Evolutionary conservation across 2,797 vertebrate species (phyloP).

Genomic region (Sebastes hopkinsi): DNA sequence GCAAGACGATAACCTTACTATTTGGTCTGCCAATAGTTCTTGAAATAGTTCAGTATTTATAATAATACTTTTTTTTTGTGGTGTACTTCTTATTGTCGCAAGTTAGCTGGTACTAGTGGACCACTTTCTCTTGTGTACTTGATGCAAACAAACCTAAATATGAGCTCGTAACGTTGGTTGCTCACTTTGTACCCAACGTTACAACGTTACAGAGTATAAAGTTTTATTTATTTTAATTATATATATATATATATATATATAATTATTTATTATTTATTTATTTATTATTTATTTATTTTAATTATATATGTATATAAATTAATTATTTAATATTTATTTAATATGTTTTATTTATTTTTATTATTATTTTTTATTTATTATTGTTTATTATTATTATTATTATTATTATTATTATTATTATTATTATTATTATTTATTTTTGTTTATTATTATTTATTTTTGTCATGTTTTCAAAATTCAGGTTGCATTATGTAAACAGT

Average conservation of each 20-base stretch:
- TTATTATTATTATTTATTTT: too few species aligned
- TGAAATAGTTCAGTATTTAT: background rate
- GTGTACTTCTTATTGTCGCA: background rate
- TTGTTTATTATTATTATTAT: too few species aligned
- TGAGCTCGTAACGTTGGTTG: background rate
- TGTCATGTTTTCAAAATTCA: background rate
- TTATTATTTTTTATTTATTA: too few species aligned
- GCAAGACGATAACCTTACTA: background rate
- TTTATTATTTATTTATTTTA: too few species aligned
- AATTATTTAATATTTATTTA: too few species aligned
- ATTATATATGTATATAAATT: too few species aligned
- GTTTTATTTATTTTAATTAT: too few species aligned
- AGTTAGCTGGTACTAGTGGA: background rate
- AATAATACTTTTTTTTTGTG: background rate
- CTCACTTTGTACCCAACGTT: background rate
- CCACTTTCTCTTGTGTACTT: constrained; percentile 2
- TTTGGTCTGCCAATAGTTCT: background rate
- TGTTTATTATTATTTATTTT: too few species aligned
- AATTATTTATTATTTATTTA: too few species aligned
- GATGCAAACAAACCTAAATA: background rate
- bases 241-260: too few species aligned
- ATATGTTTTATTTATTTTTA: too few species aligned
- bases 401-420: too few species aligned
- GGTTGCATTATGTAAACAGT: background rate
- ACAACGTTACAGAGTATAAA: background rate